phyloP scores from a whole-genome alignment of 2,797 vertebrate species.

The Gadopsis bispinosus region DNA sequence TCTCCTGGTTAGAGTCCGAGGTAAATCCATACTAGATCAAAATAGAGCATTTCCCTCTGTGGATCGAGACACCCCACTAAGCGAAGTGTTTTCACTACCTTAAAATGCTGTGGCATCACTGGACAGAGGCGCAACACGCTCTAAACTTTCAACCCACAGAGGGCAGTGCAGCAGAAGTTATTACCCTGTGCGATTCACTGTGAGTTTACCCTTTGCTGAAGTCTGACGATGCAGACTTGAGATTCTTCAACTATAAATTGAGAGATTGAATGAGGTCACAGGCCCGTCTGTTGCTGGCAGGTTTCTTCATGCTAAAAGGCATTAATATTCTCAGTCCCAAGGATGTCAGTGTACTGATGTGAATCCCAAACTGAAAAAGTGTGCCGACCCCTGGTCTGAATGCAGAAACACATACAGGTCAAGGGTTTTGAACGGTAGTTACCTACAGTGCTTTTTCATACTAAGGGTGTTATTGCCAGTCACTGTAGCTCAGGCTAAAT shows the following conservation, averaged over 20 bases:
- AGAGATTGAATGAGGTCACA: conserved; percentile 49
- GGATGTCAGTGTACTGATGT: background rate
- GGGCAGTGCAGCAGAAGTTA: background rate
- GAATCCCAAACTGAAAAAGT: conserved; percentile 16
- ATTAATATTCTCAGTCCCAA: conserved; percentile 38
- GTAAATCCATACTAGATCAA: background rate
- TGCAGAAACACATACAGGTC: conserved; percentile 5
- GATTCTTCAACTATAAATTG: conserved; percentile 16
- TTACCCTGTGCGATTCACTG: background rate
- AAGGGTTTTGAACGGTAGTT: conserved; percentile 61
- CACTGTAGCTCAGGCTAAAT: conserved; percentile 42
- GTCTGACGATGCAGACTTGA: background rate
- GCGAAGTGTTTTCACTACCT: background rate
- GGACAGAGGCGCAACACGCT: background rate
- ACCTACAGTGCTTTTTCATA: conserved; percentile 42
- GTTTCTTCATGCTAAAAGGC: conserved; percentile 41
- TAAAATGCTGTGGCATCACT: conserved; percentile 1
- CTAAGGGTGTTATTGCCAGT: conserved; percentile 24
- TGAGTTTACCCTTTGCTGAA: conserved; percentile 16
- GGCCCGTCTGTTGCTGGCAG: conserved; percentile 29
- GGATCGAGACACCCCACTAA: background rate
- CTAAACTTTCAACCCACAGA: background rate
- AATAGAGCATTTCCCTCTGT: background rate
- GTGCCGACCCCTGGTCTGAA: background rate
- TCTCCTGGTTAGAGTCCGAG: background rate